Evolutionary conservation across 2,113 vertebrate genomes (phyloP), one percentile per base, ranked within the genome.

Genomic region (Callithrix jacchus): DNA sequence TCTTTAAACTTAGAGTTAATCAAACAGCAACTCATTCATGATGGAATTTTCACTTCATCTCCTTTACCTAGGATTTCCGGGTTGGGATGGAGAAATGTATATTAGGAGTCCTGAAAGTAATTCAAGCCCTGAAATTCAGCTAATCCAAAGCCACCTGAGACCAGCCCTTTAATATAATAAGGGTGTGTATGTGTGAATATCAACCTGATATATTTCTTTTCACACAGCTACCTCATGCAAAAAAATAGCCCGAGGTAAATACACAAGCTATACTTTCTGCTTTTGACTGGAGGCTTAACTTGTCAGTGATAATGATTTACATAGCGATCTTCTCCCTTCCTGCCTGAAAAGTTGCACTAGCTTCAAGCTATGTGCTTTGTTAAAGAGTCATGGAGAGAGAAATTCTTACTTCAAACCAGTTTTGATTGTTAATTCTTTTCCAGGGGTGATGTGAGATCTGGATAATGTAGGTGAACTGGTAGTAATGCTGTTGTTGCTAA

Each of bases 291-390:
- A 97, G 96, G 97, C 97, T 98, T 92, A 84, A 88, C 96, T 97
- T 97, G 97, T 98, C 96, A 97, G 90, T 64, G 88, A 91, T 96
- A 96, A 96, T 93, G 94, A 97, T 97, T 97, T 98, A 96, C 97
- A 96, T 96, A 97, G 82, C 49, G 86, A 96, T 96, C 37, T n/a
- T 89, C 64, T 94, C 74, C 93, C 87, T 95, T 79, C 58, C 92
- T 94, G 92, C 47, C 90, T 97, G 20, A 25, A 89, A 97, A 91
- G 88, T 52, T 97, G 90, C 85, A 70, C 89, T 97, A 82, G 96
- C 97, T 97, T 88, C 93, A 61, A 97, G 97, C 97, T 97, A 96
- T 95, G 66, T 97, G 52, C 68, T 97, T 89, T 93, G 95, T 74
- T 93, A 95, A 93, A 92, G 81, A 93, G 87, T 54, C 14, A 20